Evolutionary conservation across 1,140 invertebrate genomes (phyloP).

Genomic region (Drosophila ercepeae): DNA sequence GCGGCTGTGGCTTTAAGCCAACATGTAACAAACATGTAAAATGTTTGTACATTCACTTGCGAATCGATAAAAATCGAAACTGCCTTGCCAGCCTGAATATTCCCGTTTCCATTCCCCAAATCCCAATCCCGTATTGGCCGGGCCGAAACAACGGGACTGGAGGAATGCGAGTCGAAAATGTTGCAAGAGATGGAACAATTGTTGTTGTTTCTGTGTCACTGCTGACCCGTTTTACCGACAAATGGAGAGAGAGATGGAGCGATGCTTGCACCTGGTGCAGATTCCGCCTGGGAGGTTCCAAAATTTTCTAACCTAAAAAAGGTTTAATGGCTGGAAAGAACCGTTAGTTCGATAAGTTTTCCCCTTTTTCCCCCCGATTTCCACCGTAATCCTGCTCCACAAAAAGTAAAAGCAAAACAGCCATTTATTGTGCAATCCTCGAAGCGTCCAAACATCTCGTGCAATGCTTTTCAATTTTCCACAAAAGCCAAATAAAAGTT

Average conservation of each 20-base stretch:
- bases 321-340: not conserved
- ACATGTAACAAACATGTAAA: constrained; percentile 19
- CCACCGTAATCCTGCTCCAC: not conserved
- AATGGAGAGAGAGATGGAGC: not conserved
- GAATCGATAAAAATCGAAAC: not conserved
- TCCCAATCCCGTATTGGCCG: constrained; percentile 2
- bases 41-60: constrained; percentile 11
- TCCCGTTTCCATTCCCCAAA: not conserved
- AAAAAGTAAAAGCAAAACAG: constrained; percentile 12
- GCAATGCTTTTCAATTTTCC: constrained; percentile 74
- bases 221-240: constrained; percentile 27
- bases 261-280: constrained; percentile 33
- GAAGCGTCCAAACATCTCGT: constrained; percentile 49
- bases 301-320: not conserved
- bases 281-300: not conserved
- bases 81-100: not conserved
- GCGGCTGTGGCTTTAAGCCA: not conserved
- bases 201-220: constrained; percentile 12
- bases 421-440: constrained; percentile 58
- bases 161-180: constrained; percentile 40
- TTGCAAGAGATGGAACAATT: constrained; percentile 44
- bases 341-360: not conserved
- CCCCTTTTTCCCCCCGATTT: not conserved
- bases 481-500: constrained; percentile 68
- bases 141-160: constrained; percentile 28